phyloP scores from a whole-genome alignment of 2,797 vertebrate genomes.

The Poecilia picta region DNA sequence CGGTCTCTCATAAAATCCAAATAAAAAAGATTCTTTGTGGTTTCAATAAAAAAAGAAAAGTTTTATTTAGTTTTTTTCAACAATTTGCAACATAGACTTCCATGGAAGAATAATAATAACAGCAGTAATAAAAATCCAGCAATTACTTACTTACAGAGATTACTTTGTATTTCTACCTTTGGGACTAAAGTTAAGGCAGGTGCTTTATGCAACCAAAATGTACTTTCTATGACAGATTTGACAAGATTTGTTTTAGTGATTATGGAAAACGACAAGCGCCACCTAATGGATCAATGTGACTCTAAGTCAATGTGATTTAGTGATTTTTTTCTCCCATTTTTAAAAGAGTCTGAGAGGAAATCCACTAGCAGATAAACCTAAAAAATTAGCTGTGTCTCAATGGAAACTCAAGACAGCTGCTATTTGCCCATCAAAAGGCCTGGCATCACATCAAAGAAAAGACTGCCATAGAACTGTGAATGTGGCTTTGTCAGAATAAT shows the following conservation, averaged over 20 bases:
- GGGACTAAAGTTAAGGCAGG: background rate
- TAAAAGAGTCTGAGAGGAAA: constrained; percentile 17
- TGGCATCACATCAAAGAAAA: constrained; percentile 56
- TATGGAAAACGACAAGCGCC: background rate
- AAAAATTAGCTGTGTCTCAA: constrained; percentile 22
- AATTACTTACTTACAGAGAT: too few relatives aligned
- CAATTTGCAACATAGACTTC: background rate
- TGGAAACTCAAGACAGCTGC: constrained; percentile 30
- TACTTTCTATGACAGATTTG: background rate
- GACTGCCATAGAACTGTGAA: constrained; percentile 40
- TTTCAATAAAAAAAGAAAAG: background rate
- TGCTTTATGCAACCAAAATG: background rate
- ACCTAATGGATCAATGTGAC: constrained; percentile 18
- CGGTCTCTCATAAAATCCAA: background rate
- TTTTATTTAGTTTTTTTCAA: background rate
- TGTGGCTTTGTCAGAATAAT: constrained; percentile 52
- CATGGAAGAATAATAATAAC: background rate
- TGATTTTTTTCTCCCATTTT: background rate
- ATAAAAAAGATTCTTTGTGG: background rate
- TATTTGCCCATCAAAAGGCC: constrained; percentile 52
- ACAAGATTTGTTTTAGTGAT: background rate
- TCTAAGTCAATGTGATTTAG: constrained; percentile 14
- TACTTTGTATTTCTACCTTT: background rate
- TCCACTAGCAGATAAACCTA: constrained; percentile 25
- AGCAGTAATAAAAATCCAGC: background rate